Conservation (phyloP, 1,140 invertebrate genomes). For the Diabrotica virgifera region DNA sequence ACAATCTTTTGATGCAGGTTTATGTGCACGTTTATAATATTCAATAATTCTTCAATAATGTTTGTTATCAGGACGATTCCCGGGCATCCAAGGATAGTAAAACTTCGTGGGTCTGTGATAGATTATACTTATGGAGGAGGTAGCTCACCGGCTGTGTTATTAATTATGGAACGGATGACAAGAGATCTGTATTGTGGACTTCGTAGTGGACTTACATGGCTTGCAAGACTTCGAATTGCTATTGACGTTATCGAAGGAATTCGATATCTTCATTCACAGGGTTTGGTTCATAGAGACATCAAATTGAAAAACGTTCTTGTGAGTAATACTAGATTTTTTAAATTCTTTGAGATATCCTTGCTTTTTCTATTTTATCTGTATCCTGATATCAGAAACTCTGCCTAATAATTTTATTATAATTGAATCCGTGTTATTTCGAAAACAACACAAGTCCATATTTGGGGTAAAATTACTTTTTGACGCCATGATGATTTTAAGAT, state of each 20-base stretch:
- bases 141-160: constrained; percentile 69
- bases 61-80: constrained; percentile 67
- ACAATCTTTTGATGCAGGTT: too few species aligned
- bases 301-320: constrained; percentile 88
- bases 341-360: too few species aligned
- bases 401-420: neutral
- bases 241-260: constrained; percentile 84
- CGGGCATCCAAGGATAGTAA: constrained; percentile 78
- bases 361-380: neutral
- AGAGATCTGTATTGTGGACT: constrained; percentile 82
- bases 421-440: too few species aligned
- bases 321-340: constrained; percentile 34
- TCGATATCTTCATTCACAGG: constrained; percentile 83
- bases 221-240: constrained; percentile 67
- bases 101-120: constrained; percentile 78
- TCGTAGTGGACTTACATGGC: constrained; percentile 67
- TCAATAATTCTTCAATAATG: too few species aligned
- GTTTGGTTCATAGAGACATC: constrained; percentile 85
- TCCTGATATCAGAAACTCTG: neutral
- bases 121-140: constrained; percentile 72
- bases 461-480: too few species aligned
- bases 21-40: too few species aligned
- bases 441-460: too few species aligned
- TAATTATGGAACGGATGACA: constrained; percentile 72
- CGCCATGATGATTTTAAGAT: too few species aligned